These are phyloP conservation scores for Clarias fuscus DNA, from an alignment of 2,797 vertebrate species.

Conservation along the genomic window DNA sequence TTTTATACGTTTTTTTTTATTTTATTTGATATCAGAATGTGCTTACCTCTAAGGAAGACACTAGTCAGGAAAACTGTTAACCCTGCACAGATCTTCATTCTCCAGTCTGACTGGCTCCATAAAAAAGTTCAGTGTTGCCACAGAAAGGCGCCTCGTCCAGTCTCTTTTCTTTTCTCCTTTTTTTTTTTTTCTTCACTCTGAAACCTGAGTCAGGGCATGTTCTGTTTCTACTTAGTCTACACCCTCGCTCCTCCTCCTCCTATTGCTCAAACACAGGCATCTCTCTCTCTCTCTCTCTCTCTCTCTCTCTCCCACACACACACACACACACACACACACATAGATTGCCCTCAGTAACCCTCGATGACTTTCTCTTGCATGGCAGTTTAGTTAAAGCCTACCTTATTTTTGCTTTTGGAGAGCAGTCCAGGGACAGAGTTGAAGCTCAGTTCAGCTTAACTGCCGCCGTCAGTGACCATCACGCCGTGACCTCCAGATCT, in stretches of 20 bases:
- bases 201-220: constrained; percentile 72
- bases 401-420: neutral
- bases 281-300: constrained; percentile 10
- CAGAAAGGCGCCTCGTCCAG: constrained; percentile 61
- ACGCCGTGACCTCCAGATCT: neutral
- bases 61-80: constrained; percentile 72
- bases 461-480: neutral
- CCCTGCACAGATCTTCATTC: constrained; percentile 79
- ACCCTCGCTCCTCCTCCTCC: constrained; percentile 39
- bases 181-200: constrained; percentile 58
- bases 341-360: neutral
- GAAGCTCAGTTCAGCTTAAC: neutral
- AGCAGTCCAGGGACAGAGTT: neutral
- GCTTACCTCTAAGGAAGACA: constrained; percentile 74
- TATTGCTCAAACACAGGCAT: neutral
- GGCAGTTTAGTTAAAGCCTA: neutral
- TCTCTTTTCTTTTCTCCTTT: constrained; percentile 56
- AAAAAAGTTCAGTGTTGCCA: constrained; percentile 67
- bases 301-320: neutral
- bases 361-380: neutral
- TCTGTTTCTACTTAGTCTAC: constrained; percentile 65
- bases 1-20: neutral
- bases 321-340: neutral
- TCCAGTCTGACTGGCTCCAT: constrained; percentile 73
- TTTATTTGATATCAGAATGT: constrained; percentile 31